Percentiles rank a stretch among this genome's conserved stretches.
Evolutionary conservation across 2,797 vertebrate genomes (phyloP).

Genomic region (Tachyglossus aculeatus): DNA sequence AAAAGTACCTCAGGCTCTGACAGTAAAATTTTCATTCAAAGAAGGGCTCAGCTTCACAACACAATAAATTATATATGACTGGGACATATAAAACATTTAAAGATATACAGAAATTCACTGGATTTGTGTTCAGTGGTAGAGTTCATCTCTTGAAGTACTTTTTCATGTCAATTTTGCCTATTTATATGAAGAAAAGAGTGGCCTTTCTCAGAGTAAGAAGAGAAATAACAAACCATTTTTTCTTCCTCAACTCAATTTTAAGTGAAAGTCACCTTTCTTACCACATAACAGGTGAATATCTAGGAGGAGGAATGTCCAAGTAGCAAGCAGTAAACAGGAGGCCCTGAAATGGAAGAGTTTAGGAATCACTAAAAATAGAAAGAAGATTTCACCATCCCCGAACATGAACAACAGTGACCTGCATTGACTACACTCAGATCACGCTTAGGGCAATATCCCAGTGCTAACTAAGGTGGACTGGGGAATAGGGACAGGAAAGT

Average conservation of each 20-base stretch:
- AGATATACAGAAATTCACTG: constrained; percentile 76
- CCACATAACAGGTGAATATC: not conserved
- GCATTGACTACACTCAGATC: not conserved
- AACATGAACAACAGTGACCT: not conserved
- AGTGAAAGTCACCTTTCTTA: not conserved
- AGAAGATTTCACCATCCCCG: not conserved
- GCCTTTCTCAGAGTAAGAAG: constrained; percentile 37
- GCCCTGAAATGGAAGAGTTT: not conserved
- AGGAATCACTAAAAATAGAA: not conserved
- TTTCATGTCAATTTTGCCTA: constrained; percentile 70
- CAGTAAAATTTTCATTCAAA: constrained; percentile 82
- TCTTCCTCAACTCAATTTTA: not conserved
- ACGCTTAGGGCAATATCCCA: not conserved
- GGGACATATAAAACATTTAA: constrained; percentile 82
- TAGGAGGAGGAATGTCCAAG: not conserved
- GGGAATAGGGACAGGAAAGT: fast-evolving
- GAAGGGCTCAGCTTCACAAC: constrained; percentile 81
- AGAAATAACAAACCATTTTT: constrained; percentile 22
- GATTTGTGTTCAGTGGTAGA: constrained; percentile 71
- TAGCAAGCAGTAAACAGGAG: not conserved
- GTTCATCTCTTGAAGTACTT: constrained; percentile 70
- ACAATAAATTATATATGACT: constrained; percentile 83
- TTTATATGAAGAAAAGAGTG: constrained; percentile 55
- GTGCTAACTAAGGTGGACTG: not conserved
- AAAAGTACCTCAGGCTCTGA: constrained; percentile 75